Base-by-base conservation (phyloP, 2,888 invertebrate genomes). In the Cheilosia variabilis region DNA sequence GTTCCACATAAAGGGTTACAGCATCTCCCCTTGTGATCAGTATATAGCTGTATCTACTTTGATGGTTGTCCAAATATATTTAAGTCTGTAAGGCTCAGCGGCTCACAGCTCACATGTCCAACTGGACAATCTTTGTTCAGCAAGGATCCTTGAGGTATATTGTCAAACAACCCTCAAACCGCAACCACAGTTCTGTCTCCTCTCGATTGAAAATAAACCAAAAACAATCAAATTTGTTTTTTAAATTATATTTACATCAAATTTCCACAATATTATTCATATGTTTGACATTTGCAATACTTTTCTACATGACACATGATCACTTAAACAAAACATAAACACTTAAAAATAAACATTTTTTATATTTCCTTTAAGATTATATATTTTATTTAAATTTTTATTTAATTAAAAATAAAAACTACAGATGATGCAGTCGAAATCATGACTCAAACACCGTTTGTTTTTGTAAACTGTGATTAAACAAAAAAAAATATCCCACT, bases 261-360 rank as follows among this genome's bases (percentile, higher is more conserved):
- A 78, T 78, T 78, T 72, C 60, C 77, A 82, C 82, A 82, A 78
- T 66, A 78, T 81, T 81, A 65, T 71, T 80, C 71, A 77, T 82
- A 19, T 82, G 77, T 60, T 72, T 77, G 71, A 82, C 60, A 78
- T 78, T 77, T 76, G 76, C 69, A 77, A 78, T 78, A 83, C 78
- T 83, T 78, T 78, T 68, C 83, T 78, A 83, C 66, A 83, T 83
- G 83, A 83, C 83, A 83, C 83, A 83, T 83, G 73, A 83, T 78
- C 78, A 78, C 73, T 78, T 83, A 78, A 83, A 73, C 50, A 83
- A 83, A 83, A 73, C 78, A 57, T 83, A 78, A 83, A 78, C 83
- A 82, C 72, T 82, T 78, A 82, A 60, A 65, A 65, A 58, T 57
- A 57, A 57, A 47, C 41, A 43, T 63, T 68, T 68, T 34, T 34